A percentile compares a stretch with the other conserved stretches of the same genome.
These are phyloP conservation scores for Aurelia aurita complex sp. Pacific DNA, from an alignment of 30 jellyfish, hydroid and myxozoan species.

Conservation along the genomic window DNA sequence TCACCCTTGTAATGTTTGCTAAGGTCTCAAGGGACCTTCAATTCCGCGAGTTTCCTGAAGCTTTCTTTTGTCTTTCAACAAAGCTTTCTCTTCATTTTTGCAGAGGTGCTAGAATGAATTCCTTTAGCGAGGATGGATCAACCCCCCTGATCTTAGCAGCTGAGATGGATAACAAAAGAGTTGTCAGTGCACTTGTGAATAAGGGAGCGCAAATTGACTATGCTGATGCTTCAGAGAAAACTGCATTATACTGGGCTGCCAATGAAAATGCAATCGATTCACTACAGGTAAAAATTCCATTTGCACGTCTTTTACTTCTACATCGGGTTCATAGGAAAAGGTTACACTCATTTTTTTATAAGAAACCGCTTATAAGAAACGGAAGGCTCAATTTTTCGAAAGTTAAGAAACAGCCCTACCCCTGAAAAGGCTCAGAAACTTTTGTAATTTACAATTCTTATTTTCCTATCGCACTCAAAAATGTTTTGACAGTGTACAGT, in stretches of 20 bases:
- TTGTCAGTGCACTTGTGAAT: slow-evolving; percentile 35
- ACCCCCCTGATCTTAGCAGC: slow-evolving; percentile 76
- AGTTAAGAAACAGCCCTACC: too few relatives aligned
- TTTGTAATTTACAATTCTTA: too few relatives aligned
- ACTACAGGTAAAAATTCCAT: slow-evolving; percentile 25
- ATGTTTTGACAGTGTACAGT: too few relatives aligned
- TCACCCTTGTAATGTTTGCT: too few relatives aligned
- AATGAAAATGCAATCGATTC: slow-evolving; percentile 60
- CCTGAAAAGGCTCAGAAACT: too few relatives aligned
- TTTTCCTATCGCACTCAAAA: too few relatives aligned
- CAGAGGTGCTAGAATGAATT: slow-evolving; percentile 69
- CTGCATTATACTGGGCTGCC: slow-evolving; percentile 79
- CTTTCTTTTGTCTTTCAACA: background rate
- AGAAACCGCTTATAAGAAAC: too few relatives aligned
- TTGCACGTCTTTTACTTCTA: too few relatives aligned
- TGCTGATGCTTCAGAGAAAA: slow-evolving; percentile 58
- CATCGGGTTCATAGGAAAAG: too few relatives aligned
- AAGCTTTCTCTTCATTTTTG: too few relatives aligned
- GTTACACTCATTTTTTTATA: too few relatives aligned
- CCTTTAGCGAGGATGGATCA: slow-evolving; percentile 46
- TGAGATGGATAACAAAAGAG: slow-evolving; percentile 45
- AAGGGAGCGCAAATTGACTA: slow-evolving; percentile 28
- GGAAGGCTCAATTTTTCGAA: too few relatives aligned
- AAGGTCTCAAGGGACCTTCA: background rate
- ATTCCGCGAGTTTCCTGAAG: background rate